Percentiles rank a stretch among this genome's conserved stretches.
phyloP scores from a whole-genome alignment of 2,797 vertebrate species.

The Pseudochirops cupreus region DNA sequence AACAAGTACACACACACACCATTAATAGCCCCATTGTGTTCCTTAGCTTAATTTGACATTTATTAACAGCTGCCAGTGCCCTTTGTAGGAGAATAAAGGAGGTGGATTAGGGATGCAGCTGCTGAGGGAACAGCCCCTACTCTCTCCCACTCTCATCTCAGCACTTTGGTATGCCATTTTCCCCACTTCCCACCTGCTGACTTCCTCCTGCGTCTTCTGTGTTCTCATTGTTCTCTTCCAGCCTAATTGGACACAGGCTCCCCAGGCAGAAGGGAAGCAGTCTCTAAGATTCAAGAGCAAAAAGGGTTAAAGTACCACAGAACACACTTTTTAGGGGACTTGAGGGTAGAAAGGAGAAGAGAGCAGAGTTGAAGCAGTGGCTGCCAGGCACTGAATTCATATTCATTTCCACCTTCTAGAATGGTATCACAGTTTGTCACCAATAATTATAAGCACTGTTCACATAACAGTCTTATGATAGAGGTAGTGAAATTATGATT shows the following conservation, averaged over 20 bases:
- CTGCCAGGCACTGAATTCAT: constrained; percentile 31
- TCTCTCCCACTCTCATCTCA: constrained; percentile 14
- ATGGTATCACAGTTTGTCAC: not conserved
- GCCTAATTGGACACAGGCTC: constrained; percentile 42
- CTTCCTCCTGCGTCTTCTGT: constrained; percentile 48
- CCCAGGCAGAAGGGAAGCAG: constrained; percentile 38
- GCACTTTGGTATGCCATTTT: constrained; percentile 36
- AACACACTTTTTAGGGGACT: not conserved
- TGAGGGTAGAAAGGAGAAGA: not conserved
- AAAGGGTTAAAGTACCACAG: constrained; percentile 11
- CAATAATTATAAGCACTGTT: not conserved
- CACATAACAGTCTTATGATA: not conserved
- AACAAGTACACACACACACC: not conserved
- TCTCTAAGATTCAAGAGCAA: constrained; percentile 27
- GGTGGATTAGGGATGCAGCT: constrained; percentile 43
- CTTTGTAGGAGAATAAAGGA: not conserved
- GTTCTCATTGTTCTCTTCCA: constrained; percentile 55
- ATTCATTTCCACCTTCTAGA: not conserved
- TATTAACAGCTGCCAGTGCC: constrained; percentile 60
- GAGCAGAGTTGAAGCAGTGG: constrained; percentile 21
- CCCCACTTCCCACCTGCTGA: constrained; percentile 5
- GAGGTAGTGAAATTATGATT: not conserved
- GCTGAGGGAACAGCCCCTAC: constrained; percentile 25
- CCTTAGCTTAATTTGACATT: constrained; percentile 62
- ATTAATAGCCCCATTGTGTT: constrained; percentile 20